These are phyloP conservation scores for Pipa parva DNA, from an alignment of 2,113 vertebrate species.

Conservation along the genomic window DNA sequence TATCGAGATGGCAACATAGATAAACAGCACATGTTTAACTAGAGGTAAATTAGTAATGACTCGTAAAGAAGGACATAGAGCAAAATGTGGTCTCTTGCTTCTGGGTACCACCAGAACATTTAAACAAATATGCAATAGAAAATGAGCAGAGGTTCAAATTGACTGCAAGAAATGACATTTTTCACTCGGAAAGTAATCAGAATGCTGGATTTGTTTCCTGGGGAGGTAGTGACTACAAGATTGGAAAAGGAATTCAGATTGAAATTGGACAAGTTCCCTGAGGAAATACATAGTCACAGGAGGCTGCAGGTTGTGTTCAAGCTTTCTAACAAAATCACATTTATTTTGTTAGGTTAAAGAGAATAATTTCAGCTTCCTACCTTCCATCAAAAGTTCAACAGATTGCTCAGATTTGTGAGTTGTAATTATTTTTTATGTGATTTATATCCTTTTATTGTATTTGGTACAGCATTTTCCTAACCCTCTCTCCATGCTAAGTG, in stretches of 20 bases:
- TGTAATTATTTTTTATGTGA: constrained; percentile 6
- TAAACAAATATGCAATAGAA: constrained; percentile 1
- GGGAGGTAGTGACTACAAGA: constrained; percentile 28
- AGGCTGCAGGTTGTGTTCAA: constrained; percentile 36
- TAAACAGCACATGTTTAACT: too few relatives aligned
- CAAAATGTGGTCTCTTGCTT: background rate
- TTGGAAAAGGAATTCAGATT: constrained; percentile 40
- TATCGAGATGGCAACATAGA: too few relatives aligned
- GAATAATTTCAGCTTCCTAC: constrained; percentile 26
- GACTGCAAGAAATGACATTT: constrained; percentile 30
- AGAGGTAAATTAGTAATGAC: too few relatives aligned
- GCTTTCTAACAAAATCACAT: constrained; percentile 39
- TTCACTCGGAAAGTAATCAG: constrained; percentile 38
- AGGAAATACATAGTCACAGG: constrained; percentile 38
- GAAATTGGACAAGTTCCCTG: constrained; percentile 42
- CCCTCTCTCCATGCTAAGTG: background rate
- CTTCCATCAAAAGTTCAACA: constrained; percentile 23
- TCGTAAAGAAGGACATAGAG: background rate
- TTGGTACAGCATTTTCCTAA: background rate
- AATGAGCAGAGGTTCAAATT: constrained; percentile 11
- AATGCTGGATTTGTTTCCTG: constrained; percentile 40
- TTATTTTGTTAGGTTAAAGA: constrained; percentile 42
- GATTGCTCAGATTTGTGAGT: constrained; percentile 35
- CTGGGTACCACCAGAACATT: background rate
- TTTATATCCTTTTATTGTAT: constrained; percentile 8